These are phyloP conservation scores for Cylloceria caligata DNA, from an alignment of 2,888 invertebrate species.

Conservation along the genomic window DNA sequence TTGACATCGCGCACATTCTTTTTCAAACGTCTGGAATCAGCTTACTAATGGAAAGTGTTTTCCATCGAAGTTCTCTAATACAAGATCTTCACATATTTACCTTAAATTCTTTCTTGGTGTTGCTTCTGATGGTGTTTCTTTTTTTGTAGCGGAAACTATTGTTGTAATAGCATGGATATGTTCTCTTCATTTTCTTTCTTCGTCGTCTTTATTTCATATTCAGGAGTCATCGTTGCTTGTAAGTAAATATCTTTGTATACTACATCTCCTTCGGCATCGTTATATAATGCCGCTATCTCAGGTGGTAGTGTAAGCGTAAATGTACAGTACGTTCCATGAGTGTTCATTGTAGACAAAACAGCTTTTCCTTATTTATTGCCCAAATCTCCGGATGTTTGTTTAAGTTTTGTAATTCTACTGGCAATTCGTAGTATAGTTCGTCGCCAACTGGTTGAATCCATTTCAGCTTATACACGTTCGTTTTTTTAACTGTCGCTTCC, in stretches of 20 bases:
- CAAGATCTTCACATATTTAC: conserved; percentile 61
- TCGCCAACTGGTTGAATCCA: conserved; percentile 58
- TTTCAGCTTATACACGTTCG: conserved; percentile 58
- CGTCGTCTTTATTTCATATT: conserved; percentile 50
- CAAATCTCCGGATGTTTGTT: conserved; percentile 62
- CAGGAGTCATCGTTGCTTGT: conserved; percentile 58
- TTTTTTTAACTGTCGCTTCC: conserved; percentile 60
- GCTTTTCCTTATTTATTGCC: conserved; percentile 59
- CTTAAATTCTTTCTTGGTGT: conserved; percentile 46
- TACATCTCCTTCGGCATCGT: conserved; percentile 59
- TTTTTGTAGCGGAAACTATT: conserved; percentile 58
- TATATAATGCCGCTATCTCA: conserved; percentile 55
- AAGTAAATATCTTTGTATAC: conserved; percentile 51
- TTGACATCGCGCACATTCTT: conserved; percentile 62
- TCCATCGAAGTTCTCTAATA: conserved; percentile 57
- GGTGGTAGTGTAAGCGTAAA: conserved; percentile 63
- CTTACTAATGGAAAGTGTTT: conserved; percentile 59
- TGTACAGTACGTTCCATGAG: conserved; percentile 59
- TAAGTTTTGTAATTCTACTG: conserved; percentile 49
- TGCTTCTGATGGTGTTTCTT: conserved; percentile 32
- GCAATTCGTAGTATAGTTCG: conserved; percentile 49
- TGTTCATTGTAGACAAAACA: conserved; percentile 60
- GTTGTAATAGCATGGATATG: conserved; percentile 56
- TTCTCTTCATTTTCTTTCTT: conserved; percentile 54
- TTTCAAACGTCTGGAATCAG: conserved; percentile 63